Percentiles rank a stretch among this genome's conserved stretches.
These are phyloP conservation scores for Suncus etruscus DNA, from an alignment of 2,113 vertebrate genomes.

Conservation along the genomic window DNA sequence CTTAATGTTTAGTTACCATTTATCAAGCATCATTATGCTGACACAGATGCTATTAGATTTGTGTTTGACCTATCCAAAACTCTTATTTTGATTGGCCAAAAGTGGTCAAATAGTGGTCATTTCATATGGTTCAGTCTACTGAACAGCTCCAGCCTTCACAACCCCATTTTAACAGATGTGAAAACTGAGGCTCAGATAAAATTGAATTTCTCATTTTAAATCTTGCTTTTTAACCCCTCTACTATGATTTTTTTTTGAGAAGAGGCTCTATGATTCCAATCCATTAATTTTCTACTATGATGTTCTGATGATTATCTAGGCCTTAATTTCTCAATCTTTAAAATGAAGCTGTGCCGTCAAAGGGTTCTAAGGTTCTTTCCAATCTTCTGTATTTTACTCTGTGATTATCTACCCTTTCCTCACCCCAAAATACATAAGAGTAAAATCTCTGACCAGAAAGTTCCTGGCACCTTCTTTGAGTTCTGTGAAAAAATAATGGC, in stretches of 20 bases:
- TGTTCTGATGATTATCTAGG: background rate
- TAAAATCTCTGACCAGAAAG: conserved; percentile 83
- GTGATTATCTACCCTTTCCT: conserved; percentile 82
- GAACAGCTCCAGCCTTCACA: no score
- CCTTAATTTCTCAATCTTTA: conserved; percentile 69
- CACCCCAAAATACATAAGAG: conserved; percentile 84
- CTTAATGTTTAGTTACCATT: background rate
- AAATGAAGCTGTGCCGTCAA: background rate
- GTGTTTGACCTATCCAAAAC: background rate
- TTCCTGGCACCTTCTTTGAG: conserved; percentile 84
- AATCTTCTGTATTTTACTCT: conserved; percentile 32
- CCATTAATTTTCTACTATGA: background rate
- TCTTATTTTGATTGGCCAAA: background rate
- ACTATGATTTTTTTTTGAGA: background rate
- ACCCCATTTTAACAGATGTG: background rate
- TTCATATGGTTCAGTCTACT: background rate
- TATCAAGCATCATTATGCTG: background rate
- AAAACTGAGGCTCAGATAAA: background rate
- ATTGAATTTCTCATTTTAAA: background rate
- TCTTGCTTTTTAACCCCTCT: background rate
- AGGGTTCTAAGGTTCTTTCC: background rate
- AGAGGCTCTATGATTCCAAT: background rate
- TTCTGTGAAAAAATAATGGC: conserved; percentile 87
- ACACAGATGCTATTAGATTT: background rate
- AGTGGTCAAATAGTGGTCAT: background rate